Evolutionary conservation across 2,113 vertebrate genomes (phyloP).

Genomic region (Felis chaus): DNA sequence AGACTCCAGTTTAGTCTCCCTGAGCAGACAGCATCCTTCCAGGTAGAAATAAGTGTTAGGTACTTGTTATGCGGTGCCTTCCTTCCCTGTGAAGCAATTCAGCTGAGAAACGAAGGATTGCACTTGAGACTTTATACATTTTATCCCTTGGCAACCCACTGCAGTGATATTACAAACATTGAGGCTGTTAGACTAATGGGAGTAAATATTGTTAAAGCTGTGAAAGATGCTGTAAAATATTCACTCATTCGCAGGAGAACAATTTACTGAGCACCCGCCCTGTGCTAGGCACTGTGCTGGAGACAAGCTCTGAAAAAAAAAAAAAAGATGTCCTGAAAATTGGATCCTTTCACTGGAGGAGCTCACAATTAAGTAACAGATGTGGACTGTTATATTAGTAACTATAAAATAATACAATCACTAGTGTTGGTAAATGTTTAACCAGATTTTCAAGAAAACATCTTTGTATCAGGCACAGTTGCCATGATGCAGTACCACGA

Average conservation of each 20-base stretch:
- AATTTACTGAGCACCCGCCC: not conserved
- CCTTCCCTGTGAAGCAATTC: constrained; percentile 45
- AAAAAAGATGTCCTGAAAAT: not conserved
- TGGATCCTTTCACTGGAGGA: not conserved
- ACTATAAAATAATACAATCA: not conserved
- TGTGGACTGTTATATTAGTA: not conserved
- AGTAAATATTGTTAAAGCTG: constrained; percentile 66
- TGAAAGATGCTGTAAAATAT: constrained; percentile 34
- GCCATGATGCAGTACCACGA: not conserved
- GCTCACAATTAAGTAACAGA: not conserved
- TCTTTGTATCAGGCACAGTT: not conserved
- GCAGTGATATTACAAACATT: constrained; percentile 35
- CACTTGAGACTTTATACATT: constrained; percentile 29
- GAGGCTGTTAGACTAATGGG: constrained; percentile 64
- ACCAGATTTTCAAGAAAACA: not conserved
- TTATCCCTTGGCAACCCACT: constrained; percentile 57
- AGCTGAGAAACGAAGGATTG: constrained; percentile 41
- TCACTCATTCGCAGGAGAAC: not conserved
- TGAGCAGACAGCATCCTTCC: not conserved
- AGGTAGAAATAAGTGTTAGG: constrained; percentile 48
- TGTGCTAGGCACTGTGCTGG: not conserved
- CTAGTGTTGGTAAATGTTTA: not conserved
- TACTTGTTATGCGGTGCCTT: constrained; percentile 54
- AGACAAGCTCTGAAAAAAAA: not conserved
- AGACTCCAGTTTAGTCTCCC: not conserved